A percentile compares a stretch with the other conserved stretches of the same genome.
Evolutionary conservation across 2,888 invertebrate genomes (phyloP).

Genomic region (Chymomyza fuscimana): DNA sequence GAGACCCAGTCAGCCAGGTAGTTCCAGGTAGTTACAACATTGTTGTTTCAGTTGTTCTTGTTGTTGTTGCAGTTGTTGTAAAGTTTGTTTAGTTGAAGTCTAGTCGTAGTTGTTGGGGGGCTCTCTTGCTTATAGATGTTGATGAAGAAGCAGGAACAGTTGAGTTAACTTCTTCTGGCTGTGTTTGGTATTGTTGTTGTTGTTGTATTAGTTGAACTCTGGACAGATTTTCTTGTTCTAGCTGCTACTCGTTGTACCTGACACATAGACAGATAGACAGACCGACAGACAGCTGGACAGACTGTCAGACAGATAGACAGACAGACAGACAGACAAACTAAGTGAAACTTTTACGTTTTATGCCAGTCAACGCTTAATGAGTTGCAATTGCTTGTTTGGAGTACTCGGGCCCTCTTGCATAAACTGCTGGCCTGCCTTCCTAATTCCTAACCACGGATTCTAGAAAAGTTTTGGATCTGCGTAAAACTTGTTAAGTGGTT

Average conservation of each 20-base stretch:
- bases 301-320: conserved; percentile 4
- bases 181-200: not conserved
- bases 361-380: conserved; percentile 64
- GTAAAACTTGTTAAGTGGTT: conserved; percentile 61
- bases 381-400: conserved; percentile 66
- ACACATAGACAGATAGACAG: not conserved
- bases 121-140: not conserved
- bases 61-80: not conserved
- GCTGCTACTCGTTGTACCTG: not conserved
- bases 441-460: too few relatives aligned
- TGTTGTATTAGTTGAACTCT: conserved; percentile 9
- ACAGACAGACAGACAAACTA: conserved; percentile 17
- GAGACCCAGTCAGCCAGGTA: conserved; percentile 11
- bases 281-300: conserved; percentile 8
- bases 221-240: not conserved
- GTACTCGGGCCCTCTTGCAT: not conserved
- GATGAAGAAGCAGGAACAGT: not conserved
- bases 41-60: not conserved
- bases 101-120: not conserved
- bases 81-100: conserved; percentile 1
- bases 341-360: conserved; percentile 47
- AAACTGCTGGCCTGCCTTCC: too few relatives aligned
- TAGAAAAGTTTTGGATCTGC: conserved; percentile 53
- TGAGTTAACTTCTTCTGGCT: not conserved
- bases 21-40: not conserved